Evolutionary conservation across 2,888 invertebrate species (phyloP).

Genomic region (Drosophila pseudotalamancana): DNA sequence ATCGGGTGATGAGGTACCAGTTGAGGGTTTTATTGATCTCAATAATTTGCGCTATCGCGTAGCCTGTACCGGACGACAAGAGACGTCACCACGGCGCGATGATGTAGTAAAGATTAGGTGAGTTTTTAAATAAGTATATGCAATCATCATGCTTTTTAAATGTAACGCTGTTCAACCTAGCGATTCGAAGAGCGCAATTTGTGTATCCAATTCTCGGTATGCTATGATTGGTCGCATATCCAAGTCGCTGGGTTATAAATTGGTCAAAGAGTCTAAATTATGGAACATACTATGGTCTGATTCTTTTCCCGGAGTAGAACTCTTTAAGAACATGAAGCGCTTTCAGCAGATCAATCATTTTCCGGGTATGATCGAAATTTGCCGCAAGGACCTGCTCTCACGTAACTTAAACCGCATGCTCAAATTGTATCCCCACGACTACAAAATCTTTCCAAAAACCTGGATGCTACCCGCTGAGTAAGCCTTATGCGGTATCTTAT

Average conservation of each 20-base stretch:
- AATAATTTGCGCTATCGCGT: conserved; percentile 74
- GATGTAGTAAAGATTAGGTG: conserved; percentile 56
- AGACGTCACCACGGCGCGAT: conserved; percentile 1
- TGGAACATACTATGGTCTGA: conserved; percentile 97
- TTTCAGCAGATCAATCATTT: conserved; percentile 97
- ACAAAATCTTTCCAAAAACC: conserved; percentile 96
- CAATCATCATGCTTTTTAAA: too few species aligned
- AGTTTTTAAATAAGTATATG: conserved; percentile 1
- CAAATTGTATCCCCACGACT: conserved; percentile 94
- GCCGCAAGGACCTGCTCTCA: conserved; percentile 94
- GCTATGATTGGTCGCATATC: conserved; percentile 80
- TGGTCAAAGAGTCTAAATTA: conserved; percentile 90
- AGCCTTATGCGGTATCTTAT: conserved; percentile 80
- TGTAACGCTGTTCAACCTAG: conserved; percentile 15
- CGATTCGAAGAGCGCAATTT: conserved; percentile 78
- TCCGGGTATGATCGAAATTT: conserved; percentile 95
- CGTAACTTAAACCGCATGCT: conserved; percentile 95
- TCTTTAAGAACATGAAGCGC: conserved; percentile 95
- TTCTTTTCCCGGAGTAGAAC: conserved; percentile 92
- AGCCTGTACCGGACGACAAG: conserved; percentile 53
- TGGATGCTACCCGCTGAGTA: conserved; percentile 97
- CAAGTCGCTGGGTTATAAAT: conserved; percentile 80
- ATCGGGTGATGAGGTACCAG: conserved; percentile 11
- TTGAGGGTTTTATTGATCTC: conserved; percentile 68
- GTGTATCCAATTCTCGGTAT: conserved; percentile 80